Conservation (phyloP, 2,113 vertebrate species). For the Centrocercus urophasianus region DNA sequence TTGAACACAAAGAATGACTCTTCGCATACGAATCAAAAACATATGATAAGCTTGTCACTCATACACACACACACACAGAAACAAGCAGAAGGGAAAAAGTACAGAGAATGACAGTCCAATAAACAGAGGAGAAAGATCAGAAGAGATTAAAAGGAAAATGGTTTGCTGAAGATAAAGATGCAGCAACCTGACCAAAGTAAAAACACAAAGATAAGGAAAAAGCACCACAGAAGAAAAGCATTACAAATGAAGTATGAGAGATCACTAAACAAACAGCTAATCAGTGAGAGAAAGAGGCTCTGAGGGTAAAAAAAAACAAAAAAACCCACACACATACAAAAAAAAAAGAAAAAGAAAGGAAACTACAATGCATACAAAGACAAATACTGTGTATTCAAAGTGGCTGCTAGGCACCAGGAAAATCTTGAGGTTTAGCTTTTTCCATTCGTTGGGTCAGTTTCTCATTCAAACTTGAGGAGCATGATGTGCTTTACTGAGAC, state of each 20-base stretch:
- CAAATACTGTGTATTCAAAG: neutral
- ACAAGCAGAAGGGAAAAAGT: neutral
- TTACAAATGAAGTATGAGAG: neutral
- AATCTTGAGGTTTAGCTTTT: neutral
- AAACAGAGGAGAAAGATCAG: conserved; percentile 12
- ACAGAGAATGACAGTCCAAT: conserved; percentile 28
- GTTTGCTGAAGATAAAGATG: conserved; percentile 21
- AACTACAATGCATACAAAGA: neutral
- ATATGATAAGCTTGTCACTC: neutral
- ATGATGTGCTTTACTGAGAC: neutral
- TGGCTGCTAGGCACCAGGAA: neutral
- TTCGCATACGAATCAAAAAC: neutral
- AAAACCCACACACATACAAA: neutral
- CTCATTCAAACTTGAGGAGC: neutral
- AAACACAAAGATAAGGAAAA: conserved; percentile 24
- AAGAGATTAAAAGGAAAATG: conserved; percentile 41
- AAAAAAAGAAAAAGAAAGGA: neutral
- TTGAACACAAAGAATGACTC: neutral
- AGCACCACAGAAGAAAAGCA: neutral
- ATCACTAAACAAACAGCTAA: conserved; percentile 6
- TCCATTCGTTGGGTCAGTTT: neutral
- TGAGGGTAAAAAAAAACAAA: neutral
- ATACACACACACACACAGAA: neutral
- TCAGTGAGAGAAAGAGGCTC: neutral
- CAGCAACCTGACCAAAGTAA: conserved; percentile 7